Conservation (phyloP, 2,113 vertebrate species). For the Chrysemys picta region DNA sequence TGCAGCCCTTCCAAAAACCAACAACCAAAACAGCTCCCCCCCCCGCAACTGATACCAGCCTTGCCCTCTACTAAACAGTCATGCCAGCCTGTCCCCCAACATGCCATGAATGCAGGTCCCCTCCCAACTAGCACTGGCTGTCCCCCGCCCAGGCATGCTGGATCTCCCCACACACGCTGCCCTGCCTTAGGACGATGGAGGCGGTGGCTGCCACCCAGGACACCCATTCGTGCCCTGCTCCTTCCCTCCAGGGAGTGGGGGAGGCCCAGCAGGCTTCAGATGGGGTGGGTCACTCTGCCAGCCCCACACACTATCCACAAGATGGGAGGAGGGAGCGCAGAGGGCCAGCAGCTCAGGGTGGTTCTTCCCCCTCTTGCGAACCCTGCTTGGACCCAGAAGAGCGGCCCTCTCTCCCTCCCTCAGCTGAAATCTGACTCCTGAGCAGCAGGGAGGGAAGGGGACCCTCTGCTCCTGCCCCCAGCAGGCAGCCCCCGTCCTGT, state of each 20-base stretch:
- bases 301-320: background rate
- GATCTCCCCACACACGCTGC: background rate
- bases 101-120: background rate
- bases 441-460: background rate
- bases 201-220: background rate
- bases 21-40: too few species aligned
- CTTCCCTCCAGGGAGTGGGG: background rate
- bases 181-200: background rate
- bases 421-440: background rate
- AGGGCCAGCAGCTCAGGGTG: background rate
- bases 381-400: background rate
- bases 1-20: background rate
- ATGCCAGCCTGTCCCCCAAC: background rate
- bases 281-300: too few species aligned
- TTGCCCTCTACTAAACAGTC: background rate
- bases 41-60: too few species aligned
- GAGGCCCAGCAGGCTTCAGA: background rate
- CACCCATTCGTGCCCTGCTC: background rate
- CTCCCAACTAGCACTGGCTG: background rate
- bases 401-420: background rate
- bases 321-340: background rate
- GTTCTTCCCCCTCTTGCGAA: background rate
- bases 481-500: background rate
- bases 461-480: background rate
- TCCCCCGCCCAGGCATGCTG: background rate